Conservation (phyloP, 2,113 vertebrate genomes). For the Corythaeola cristata region DNA sequence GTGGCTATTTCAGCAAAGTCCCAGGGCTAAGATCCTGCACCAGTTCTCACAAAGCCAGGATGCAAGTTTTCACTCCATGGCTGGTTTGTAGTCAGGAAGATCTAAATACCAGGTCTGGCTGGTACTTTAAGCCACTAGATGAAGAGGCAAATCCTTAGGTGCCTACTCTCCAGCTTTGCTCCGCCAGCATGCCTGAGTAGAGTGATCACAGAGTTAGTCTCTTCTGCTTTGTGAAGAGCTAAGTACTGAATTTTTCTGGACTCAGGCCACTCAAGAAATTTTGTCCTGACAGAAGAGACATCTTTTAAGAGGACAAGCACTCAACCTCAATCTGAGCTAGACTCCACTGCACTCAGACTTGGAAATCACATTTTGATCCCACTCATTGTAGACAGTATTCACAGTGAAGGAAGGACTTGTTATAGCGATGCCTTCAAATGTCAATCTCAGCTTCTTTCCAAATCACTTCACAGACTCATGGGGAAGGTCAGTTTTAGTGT, state of each 20-base stretch:
- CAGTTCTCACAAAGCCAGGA: not conserved
- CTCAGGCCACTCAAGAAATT: not conserved
- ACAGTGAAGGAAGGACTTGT: not conserved
- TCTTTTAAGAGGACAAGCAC: not conserved
- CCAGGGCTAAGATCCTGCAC: not conserved
- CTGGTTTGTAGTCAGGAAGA: not conserved
- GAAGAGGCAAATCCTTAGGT: not conserved
- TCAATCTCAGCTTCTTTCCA: not conserved
- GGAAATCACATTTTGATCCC: not conserved
- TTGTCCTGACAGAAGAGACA: not conserved
- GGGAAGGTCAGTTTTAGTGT: not conserved
- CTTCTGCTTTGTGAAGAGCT: not conserved
- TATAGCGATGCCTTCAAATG: not conserved
- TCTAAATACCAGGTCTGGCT: not conserved
- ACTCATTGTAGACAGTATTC: not conserved
- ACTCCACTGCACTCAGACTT: not conserved
- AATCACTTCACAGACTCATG: not conserved
- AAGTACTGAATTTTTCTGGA: not conserved
- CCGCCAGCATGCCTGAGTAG: accelerated
- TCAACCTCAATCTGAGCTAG: not conserved
- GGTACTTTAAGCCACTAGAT: not conserved
- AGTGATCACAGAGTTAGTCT: not conserved
- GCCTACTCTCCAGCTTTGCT: not conserved
- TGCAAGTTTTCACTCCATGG: not conserved
- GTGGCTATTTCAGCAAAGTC: not conserved